Percentiles rank a stretch among this genome's conserved stretches.
These are phyloP conservation scores for Botia kubotai DNA, from an alignment of 2,797 vertebrate species.

Conservation along the genomic window DNA sequence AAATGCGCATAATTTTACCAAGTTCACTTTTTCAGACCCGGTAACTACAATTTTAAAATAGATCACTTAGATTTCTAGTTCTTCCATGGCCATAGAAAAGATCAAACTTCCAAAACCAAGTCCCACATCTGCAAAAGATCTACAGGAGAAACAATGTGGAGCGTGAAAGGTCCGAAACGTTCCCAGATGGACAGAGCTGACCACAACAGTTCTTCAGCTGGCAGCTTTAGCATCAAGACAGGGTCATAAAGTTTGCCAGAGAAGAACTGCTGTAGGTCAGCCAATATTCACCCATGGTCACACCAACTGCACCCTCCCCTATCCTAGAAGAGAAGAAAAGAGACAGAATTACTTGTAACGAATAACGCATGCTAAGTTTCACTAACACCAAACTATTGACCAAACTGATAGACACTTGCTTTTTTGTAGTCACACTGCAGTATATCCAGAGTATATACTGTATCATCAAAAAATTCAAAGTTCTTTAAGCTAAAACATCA, in stretches of 20 bases:
- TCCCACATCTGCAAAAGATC: not conserved
- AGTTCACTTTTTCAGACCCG: too few relatives aligned
- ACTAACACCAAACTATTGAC: not conserved
- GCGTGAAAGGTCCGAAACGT: not conserved
- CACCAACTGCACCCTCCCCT: not conserved
- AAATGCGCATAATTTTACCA: too few relatives aligned
- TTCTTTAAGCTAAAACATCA: too few relatives aligned
- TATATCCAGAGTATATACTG: too few relatives aligned
- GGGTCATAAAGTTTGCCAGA: constrained; percentile 99
- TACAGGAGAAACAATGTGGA: not conserved
- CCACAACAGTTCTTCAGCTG: constrained; percentile 99
- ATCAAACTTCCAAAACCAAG: not conserved
- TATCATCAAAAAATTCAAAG: too few relatives aligned
- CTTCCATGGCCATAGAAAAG: not conserved
- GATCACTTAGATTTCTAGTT: too few relatives aligned
- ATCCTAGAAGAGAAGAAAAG: constrained; percentile 34
- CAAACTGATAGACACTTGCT: not conserved
- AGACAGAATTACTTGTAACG: not conserved
- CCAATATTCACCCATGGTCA: constrained; percentile 69
- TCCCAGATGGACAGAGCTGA: constrained; percentile 79
- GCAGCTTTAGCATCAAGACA: constrained; percentile 98
- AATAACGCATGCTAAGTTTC: not conserved
- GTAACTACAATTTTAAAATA: too few relatives aligned
- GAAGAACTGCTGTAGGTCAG: constrained; percentile 98
- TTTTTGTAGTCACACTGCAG: not conserved